phyloP scores from a whole-genome alignment of 2,797 vertebrate genomes.

The Amniataba percoides region DNA sequence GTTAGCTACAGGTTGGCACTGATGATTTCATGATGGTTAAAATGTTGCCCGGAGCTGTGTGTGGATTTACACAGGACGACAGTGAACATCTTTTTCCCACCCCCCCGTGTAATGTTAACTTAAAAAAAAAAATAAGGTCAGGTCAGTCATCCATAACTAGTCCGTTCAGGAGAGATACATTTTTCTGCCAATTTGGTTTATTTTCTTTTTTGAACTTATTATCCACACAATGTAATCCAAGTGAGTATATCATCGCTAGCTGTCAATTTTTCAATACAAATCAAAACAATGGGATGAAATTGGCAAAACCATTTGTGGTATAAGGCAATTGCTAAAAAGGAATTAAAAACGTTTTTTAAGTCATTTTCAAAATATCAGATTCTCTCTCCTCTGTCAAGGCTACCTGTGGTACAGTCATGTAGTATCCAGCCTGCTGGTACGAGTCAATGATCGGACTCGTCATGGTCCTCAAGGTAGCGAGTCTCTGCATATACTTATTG shows the following conservation, averaged over 20 bases:
- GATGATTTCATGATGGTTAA: not conserved
- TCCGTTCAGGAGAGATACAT: not conserved
- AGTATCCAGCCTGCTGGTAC: slow-evolving; percentile 92
- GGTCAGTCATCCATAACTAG: not conserved
- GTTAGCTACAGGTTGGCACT: not conserved
- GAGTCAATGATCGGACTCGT: slow-evolving; percentile 88
- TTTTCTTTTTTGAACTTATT: not conserved
- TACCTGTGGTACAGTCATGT: slow-evolving; percentile 93
- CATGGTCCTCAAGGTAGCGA: slow-evolving; percentile 90
- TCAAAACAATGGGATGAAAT: not conserved
- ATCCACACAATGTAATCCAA: not conserved
- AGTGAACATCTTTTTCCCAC: not conserved
- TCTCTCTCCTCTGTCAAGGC: not conserved
- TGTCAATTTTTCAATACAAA: not conserved
- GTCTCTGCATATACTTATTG: slow-evolving; percentile 96
- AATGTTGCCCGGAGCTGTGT: too few species aligned
- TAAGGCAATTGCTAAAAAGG: not conserved
- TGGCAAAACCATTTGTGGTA: not conserved
- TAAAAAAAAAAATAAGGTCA: not conserved
- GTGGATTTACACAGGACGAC: too few species aligned
- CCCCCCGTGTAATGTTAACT: not conserved
- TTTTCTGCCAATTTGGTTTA: not conserved
- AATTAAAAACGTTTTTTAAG: not conserved
- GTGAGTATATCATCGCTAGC: not conserved
- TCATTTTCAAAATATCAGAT: not conserved